Evolutionary conservation across 1,140 invertebrate species (phyloP).

Genomic region (Eueides isabella): DNA sequence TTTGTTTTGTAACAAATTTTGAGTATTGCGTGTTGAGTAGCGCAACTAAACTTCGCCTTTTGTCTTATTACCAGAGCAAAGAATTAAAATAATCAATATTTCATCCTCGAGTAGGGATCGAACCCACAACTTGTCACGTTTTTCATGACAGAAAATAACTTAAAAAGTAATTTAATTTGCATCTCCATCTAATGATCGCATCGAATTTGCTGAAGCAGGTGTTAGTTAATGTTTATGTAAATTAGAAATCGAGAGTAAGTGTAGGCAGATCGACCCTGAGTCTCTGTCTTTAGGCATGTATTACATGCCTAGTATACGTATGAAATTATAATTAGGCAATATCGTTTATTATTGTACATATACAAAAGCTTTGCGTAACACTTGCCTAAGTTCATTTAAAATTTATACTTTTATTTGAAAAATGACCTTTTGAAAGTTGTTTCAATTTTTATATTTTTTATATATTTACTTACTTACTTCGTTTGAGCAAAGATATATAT

Average conservation of each 20-base stretch:
- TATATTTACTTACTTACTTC: not conserved
- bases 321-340: slow-evolving; percentile 19
- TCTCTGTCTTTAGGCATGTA: slow-evolving; percentile 34
- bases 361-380: not conserved
- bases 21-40: no score
- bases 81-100: no score
- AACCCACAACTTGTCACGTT: no score
- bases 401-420: not conserved
- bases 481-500: no score
- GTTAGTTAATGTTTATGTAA: slow-evolving; percentile 5
- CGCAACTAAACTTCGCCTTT: no score
- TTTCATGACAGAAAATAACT: no score
- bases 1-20: no score
- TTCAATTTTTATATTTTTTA: not conserved
- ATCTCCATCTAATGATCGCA: not conserved
- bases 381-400: not conserved
- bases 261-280: slow-evolving; percentile 48
- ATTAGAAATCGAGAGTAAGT: slow-evolving; percentile 31
- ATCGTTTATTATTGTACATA: not conserved
- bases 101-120: no score
- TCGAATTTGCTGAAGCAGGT: slow-evolving; percentile 4
- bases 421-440: not conserved
- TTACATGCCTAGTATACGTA: slow-evolving; percentile 8
- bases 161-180: not conserved
- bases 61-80: no score